Conservation (phyloP, 2,797 vertebrate species). For the Sandelia bainsii region DNA sequence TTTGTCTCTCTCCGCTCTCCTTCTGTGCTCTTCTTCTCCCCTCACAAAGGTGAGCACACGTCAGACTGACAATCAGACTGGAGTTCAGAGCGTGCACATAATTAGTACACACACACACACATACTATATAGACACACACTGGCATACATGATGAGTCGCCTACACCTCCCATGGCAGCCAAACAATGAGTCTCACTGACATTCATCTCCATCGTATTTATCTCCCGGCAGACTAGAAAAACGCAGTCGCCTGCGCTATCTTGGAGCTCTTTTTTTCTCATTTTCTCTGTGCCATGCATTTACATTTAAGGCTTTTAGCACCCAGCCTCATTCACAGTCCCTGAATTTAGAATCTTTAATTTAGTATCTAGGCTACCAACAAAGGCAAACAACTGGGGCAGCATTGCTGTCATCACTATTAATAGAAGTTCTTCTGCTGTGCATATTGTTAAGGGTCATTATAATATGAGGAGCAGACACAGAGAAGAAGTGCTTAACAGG, state of each 20-base stretch:
- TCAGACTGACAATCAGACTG: conserved; percentile 71
- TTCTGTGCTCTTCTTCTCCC: conserved; percentile 24
- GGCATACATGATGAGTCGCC: conserved; percentile 64
- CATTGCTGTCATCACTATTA: conserved; percentile 58
- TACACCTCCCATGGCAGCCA: conserved; percentile 68
- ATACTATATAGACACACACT: conserved; percentile 25
- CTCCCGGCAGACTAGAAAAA: conserved; percentile 61
- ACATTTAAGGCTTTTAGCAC: conserved; percentile 55
- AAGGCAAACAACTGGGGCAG: conserved; percentile 67
- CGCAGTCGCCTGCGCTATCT: conserved; percentile 24
- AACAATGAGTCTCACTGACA: conserved; percentile 75
- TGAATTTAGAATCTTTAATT: conserved; percentile 63
- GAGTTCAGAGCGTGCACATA: conserved; percentile 65
- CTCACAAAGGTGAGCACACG: conserved; percentile 74
- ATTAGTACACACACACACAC: conserved; percentile 58
- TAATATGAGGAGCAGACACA: conserved; percentile 39
- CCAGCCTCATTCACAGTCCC: conserved; percentile 30
- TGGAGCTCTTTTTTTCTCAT: conserved; percentile 49
- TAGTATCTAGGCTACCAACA: conserved; percentile 60
- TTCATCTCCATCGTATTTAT: conserved; percentile 74
- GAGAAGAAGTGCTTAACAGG: conserved; percentile 31
- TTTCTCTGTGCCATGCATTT: conserved; percentile 55
- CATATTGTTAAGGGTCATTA: conserved; percentile 48
- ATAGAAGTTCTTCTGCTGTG: conserved; percentile 52
- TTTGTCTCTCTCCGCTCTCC: conserved; percentile 54